These are phyloP conservation scores for Strix uralensis DNA, from an alignment of 2,113 vertebrate species.

Conservation along the genomic window DNA sequence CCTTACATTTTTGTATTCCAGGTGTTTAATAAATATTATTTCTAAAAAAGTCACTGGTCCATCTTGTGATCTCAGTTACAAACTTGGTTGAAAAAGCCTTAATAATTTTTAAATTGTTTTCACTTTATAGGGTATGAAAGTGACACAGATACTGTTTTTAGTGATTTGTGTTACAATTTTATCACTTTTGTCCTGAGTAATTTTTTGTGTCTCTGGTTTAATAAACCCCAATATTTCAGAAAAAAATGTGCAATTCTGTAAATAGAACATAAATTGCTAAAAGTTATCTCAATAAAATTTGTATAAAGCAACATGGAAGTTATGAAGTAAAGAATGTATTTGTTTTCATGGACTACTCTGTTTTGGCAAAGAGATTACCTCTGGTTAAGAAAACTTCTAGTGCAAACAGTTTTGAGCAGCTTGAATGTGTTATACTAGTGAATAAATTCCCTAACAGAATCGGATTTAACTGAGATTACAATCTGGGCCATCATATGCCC, in stretches of 20 bases:
- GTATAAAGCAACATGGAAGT: neutral
- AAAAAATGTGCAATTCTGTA: neutral
- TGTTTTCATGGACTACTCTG: neutral
- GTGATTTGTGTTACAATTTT: neutral
- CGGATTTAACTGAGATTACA: constrained; percentile 67
- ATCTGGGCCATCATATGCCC: constrained; percentile 65
- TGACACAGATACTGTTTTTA: fast-evolving
- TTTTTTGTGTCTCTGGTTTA: neutral
- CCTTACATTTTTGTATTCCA: neutral
- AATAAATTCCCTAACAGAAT: constrained; percentile 61
- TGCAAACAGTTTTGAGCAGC: constrained; percentile 41
- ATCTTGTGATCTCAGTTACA: neutral
- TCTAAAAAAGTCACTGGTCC: neutral
- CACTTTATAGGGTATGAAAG: neutral
- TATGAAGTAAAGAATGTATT: neutral
- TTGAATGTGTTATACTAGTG: constrained; percentile 31
- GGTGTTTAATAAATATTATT: neutral
- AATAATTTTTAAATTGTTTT: neutral
- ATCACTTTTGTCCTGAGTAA: neutral
- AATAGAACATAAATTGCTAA: neutral
- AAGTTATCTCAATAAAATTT: neutral
- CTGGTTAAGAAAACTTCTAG: constrained; percentile 35
- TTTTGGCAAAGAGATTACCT: neutral
- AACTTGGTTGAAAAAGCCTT: neutral
- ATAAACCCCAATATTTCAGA: neutral